A percentile compares a stretch with the other conserved stretches of the same genome.
Evolutionary conservation across 2,888 invertebrate species (phyloP).

Genomic region (Orthonevra nobilis): DNA sequence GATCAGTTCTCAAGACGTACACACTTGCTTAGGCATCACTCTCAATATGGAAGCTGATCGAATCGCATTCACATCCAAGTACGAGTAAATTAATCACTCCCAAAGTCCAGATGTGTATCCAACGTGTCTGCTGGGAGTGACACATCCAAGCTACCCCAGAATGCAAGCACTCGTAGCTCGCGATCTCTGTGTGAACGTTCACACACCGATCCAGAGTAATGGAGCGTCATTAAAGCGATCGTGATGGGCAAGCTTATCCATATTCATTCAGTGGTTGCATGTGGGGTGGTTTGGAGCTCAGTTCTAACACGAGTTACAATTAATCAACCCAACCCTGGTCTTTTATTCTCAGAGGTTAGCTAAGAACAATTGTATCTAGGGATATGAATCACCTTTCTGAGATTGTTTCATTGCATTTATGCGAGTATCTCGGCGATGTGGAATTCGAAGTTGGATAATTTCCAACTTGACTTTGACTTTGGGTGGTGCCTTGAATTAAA

Average conservation of each 20-base stretch:
- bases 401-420: background rate
- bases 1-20: background rate
- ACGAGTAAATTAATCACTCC: constrained; percentile 62
- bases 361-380: constrained; percentile 23
- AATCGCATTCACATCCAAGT: constrained; percentile 41
- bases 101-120: constrained; percentile 53
- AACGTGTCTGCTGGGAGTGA: constrained; percentile 50
- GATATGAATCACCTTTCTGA: constrained; percentile 31
- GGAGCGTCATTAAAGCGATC: constrained; percentile 56
- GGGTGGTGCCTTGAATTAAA: too few relatives aligned
- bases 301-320: constrained; percentile 42
- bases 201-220: constrained; percentile 58
- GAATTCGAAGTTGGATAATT: too few relatives aligned
- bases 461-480: too few relatives aligned
- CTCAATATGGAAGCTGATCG: constrained; percentile 36
- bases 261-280: constrained; percentile 42
- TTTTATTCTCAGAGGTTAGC: constrained; percentile 51
- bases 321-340: constrained; percentile 61
- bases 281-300: background rate
- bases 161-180: constrained; percentile 17
- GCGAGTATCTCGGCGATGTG: too few relatives aligned
- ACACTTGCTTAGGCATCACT: too few relatives aligned
- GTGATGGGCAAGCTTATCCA: constrained; percentile 64
- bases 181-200: constrained; percentile 60
- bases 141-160: constrained; percentile 25